A percentile compares a stretch with the other conserved stretches of the same genome.
Evolutionary conservation across 2,797 vertebrate species (phyloP).

Genomic region (Rhinogobio ventralis): DNA sequence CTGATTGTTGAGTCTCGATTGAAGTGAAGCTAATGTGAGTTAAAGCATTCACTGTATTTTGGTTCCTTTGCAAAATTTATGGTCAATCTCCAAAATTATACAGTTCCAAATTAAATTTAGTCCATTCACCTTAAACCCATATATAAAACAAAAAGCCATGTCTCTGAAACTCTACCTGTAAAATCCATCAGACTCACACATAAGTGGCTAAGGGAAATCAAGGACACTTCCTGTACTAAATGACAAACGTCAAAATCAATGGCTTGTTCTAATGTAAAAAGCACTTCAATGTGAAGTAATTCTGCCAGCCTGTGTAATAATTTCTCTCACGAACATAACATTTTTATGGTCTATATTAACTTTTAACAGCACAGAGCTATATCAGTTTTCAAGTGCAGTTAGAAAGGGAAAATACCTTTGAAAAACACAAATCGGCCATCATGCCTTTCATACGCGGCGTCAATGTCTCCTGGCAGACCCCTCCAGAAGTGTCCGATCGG

Average conservation of each 20-base stretch:
- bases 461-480: conserved; percentile 91
- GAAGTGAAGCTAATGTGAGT: conserved; percentile 27
- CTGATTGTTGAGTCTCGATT: neutral
- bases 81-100: neutral
- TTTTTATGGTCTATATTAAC: conserved; percentile 31
- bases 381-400: conserved; percentile 1
- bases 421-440: conserved; percentile 96
- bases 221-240: conserved; percentile 43
- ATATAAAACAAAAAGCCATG: conserved; percentile 27
- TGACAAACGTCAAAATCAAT: conserved; percentile 44
- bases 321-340: conserved; percentile 13
- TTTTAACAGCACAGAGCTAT: conserved; percentile 25
- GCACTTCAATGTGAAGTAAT: conserved; percentile 30
- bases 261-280: conserved; percentile 33
- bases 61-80: conserved; percentile 35
- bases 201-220: conserved; percentile 40
- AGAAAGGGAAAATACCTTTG: conserved; percentile 83
- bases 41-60: conserved; percentile 42
- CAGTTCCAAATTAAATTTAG: too few relatives aligned
- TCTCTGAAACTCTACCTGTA: conserved; percentile 49
- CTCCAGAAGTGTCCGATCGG: conserved; percentile 96
- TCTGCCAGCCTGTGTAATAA: conserved; percentile 26
- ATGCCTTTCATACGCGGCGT: conserved; percentile 92
- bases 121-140: conserved; percentile 9
- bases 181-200: conserved; percentile 55